Base-by-base conservation (phyloP, 2,888 invertebrate genomes). In the Sericinus montela region DNA sequence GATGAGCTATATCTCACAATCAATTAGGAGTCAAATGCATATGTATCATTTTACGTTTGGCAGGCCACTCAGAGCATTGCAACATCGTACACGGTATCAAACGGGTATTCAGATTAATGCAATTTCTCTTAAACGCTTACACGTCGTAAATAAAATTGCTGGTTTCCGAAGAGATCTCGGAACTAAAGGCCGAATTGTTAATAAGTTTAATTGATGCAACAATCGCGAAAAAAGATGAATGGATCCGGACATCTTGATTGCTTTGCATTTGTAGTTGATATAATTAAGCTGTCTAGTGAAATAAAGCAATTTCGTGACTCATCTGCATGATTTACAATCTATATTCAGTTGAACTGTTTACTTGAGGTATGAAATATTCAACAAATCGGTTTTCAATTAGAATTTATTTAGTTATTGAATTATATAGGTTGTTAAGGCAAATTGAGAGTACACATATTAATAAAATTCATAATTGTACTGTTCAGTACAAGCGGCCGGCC, bases 41-140 rank as follows among this genome's bases (percentile, higher is more conserved):
- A 69, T 80, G 65, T 58, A 63, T 55, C 66, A 49, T 77, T 70
- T 58, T 48, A 56, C 15, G 56, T 48, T 55, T 61, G 34, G 41
- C 50, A 38, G 48, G 54, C 62, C 71, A 81, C 74, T 80, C 80
- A 70, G 76, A 83, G 82, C 81, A 80, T 85, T 86, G 88, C 86
- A 82, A 82, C 85, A 80, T 80, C 83, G 80, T 80, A 81, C 83
- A 81, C 77, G 87, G 79, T 85, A 88, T 88, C 84, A 84, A 84
- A 84, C 84, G 77, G 78, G 84, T 85, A 87, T 87, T 86, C 85
- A 85, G 81, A 88, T 88, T 86, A 87, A 86, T 88, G 87, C 85
- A 86, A 87, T 88, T 87, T 86, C 84, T 87, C 84, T 88, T 88
- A 88, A 88, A 85, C 80, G 87, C 83, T 86, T 86, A 80, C 87